Evolutionary conservation across 2,797 vertebrate genomes (phyloP), one percentile per base, ranked within the genome.

Genomic region (Falco naumanni): DNA sequence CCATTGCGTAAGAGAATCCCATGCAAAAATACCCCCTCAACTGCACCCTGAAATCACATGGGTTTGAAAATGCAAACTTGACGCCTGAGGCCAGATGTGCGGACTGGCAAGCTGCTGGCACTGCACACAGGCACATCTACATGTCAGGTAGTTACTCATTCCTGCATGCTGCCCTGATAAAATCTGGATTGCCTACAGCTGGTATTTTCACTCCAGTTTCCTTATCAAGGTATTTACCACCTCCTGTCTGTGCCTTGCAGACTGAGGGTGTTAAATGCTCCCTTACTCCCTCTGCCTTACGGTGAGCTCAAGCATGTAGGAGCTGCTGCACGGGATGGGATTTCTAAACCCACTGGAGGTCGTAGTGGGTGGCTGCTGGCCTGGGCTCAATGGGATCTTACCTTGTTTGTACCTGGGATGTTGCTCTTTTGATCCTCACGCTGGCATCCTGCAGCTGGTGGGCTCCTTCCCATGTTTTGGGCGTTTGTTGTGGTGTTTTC

Each of bases 201-300:
- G 86, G 87, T 95, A 90, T 96, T 96, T 96, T 96, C 95, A 90
- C 93, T 96, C 87, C 68, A 92, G 94, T 94, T 95, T 94, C 92
- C 96, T 97, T 97, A 96, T 96, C 96, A 95, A 93, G 86, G 93
- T 97, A 95, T 96, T 96, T 95, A 95, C 95, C 89, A 95, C 90
- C 96, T 96, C 79, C 84, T 77, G 86, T 85, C 92, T 96, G 81
- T 93, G 72, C 81, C 84, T 95, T 89, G 78, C 84, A 96, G 93
- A 90, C 84, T 39, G 26, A 76, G 41, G 41, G 77, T 90, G 75
- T 90, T 89, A 81, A 94, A 89, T 3, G 28, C 72, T 95, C 83
- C 64, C 78, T 85, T 59, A n/a, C 54, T 75, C 56, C 74, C 41
- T 89, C 39, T 66, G 56, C 2, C 3, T 51, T 39, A 43, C 1